phyloP scores from a whole-genome alignment of 2,113 vertebrate genomes.

The Electrona antarctica region DNA sequence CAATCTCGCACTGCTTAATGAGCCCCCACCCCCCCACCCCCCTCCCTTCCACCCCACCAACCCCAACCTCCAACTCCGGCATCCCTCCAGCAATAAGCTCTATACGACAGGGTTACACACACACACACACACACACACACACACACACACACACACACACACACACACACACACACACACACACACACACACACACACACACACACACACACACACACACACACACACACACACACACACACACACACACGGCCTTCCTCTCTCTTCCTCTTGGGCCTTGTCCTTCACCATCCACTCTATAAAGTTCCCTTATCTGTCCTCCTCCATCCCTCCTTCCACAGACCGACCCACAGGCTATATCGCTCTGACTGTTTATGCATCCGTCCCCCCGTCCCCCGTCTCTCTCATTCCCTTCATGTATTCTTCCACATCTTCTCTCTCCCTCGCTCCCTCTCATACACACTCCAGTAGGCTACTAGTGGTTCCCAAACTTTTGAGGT shows the following conservation, averaged over 20 bases:
- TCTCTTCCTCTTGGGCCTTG: no score
- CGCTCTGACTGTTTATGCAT: neutral
- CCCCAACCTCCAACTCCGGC: slow-evolving; percentile 16
- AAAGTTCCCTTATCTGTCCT: no score
- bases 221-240: no score
- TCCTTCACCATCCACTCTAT: no score
- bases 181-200: no score
- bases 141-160: no score
- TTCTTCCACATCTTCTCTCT: slow-evolving; percentile 25
- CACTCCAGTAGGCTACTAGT: no score
- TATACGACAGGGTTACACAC: slow-evolving; percentile 25
- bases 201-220: no score
- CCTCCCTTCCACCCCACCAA: slow-evolving; percentile 29
- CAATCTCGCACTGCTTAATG: slow-evolving; percentile 82
- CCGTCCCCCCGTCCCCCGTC: neutral
- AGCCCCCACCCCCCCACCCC: slow-evolving; percentile 59
- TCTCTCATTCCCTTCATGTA: neutral
- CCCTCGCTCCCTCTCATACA: neutral
- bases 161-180: no score
- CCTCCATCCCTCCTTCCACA: slow-evolving; percentile 30
- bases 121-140: no score
- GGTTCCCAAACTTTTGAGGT: no score
- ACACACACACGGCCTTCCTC: no score
- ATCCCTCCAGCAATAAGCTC: slow-evolving; percentile 47
- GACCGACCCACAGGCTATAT: slow-evolving; percentile 41